Evolutionary conservation across 2,797 vertebrate genomes (phyloP), one percentile per base, ranked within the genome.

Genomic region (Lepilemur septentrionalis): DNA sequence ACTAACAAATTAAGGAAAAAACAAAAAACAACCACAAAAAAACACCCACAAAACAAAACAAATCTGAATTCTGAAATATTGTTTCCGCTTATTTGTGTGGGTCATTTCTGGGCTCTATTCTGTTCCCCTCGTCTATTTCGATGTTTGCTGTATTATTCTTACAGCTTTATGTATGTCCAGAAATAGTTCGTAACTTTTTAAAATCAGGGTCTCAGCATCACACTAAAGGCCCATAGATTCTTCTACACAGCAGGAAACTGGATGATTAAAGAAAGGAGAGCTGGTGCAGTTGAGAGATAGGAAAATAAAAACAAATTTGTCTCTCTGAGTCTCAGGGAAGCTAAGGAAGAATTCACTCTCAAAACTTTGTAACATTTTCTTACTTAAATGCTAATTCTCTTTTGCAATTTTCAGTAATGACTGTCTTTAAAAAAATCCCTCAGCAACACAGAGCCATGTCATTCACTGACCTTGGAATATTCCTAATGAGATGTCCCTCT

Each of bases 401-500:
- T 76, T 97, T 92, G 81, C 91, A 90, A 97, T 97, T 97, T 89
- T 97, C 91, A 90, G 43, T 97, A 96, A 96, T 91, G 95, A 90
- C 70, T 91, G 95, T 92, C 89, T 97, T 97, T 75, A 75, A 96
- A 97, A 97, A 97, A 98, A 69, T 0, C 0, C 95, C 93, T 82
- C 93, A 96, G 97, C 97, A 97, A 97, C 94, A 95, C 41, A 84
- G 38, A 91, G 96, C 89, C 94, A 65, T 96, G 97, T 59, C 95
- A 97, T 97, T 97, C 96, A 84, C 83, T 97, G 98, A 98, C 98
- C 97, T 98, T 98, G 97, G 94, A 93, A 93, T 84, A 97, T 93
- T 96, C 97, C 97, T 98, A 98, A 98, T 97, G 97, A 98, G 97
- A 98, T 98, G 96, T 98, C 95, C 97, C 96, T 98, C 96, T 95